These are phyloP conservation scores for Sitophilus oryzae DNA, from an alignment of 1,140 invertebrate species.

Conservation along the genomic window DNA sequence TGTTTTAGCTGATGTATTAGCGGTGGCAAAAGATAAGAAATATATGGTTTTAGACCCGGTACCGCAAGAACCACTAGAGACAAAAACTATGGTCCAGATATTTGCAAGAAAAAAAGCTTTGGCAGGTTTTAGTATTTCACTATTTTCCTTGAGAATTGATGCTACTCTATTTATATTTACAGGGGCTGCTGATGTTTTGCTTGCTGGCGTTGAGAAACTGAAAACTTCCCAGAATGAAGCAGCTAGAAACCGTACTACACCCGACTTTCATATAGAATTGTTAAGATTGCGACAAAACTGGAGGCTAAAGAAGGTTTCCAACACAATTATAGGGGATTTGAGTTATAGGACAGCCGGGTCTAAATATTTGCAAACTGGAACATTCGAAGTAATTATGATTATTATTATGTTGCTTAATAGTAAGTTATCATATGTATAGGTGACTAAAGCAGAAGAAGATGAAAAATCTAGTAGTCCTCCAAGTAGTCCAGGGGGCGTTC, in stretches of 20 bases:
- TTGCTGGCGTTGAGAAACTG: constrained; percentile 80
- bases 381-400: constrained; percentile 65
- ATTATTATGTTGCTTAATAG: too few relatives aligned
- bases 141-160: neutral
- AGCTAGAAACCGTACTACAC: constrained; percentile 63
- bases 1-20: constrained; percentile 87
- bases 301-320: constrained; percentile 92
- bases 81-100: constrained; percentile 79
- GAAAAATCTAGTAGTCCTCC: constrained; percentile 52
- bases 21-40: constrained; percentile 86
- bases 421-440: too few relatives aligned
- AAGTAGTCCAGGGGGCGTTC: constrained; percentile 45
- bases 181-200: constrained; percentile 61
- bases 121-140: constrained; percentile 60
- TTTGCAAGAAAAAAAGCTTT: constrained; percentile 91
- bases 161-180: neutral
- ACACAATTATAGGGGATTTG: constrained; percentile 91
- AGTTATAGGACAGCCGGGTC: constrained; percentile 92
- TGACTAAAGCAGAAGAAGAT: constrained; percentile 87
- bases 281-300: constrained; percentile 86
- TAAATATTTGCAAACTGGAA: constrained; percentile 86
- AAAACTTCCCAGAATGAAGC: constrained; percentile 73
- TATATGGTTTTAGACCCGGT: constrained; percentile 94
- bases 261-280: constrained; percentile 91
- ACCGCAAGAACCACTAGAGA: constrained; percentile 74